Base-by-base conservation (phyloP, 2,888 invertebrate genomes). In the Creontiades dilutus region DNA sequence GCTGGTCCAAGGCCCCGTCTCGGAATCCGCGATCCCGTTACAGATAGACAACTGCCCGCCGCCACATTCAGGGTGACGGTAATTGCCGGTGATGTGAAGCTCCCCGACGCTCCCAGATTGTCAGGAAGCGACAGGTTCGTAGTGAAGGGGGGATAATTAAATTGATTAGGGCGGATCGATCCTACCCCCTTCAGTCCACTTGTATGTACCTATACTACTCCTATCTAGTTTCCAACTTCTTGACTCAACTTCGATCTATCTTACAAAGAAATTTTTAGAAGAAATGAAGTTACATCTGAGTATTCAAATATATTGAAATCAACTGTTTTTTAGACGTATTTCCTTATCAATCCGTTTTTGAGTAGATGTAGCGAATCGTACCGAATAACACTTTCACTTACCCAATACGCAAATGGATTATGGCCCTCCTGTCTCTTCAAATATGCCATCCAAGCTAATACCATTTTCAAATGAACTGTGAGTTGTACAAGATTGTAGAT, bases 51-150 rank as follows among this genome's bases (percentile, higher is more conserved):
- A 68, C 68, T 23, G 68, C 68, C 27, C 68, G 68, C 52, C 13
- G 13, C 11, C 68, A 9, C 61, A 37, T 19, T 61, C 23, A 27
- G 68, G 68, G 68, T 23, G 68, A 68, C 12, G 68, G 23, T 68
- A 68, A 68, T 68, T 68, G 68, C 68, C 23, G 23, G 68, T 23
- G 68, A 68, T 23, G 68, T 23, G 68, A 68, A 68, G 23, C 68
- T 19, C 11, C 9, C n/a, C n/a, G n/a, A 57, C 68, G 13, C 68
- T 19, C 19, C 61, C 19, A 68, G 68, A 68, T 68, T 68, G 68
- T 68, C 68, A 68, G 61, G 61, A 61, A 61, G n/a, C 61, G 61
- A n/a, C 61, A 61, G 61, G 61, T n/a, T 61, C 19, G 61, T 37
- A 37, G 52, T 16, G 52, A 16, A 61, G 61, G 61, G 61, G 13